Evolutionary conservation across 2,797 vertebrate genomes (phyloP), one percentile per base, ranked within the genome.

Genomic region (Eupleurogrammus muticus): DNA sequence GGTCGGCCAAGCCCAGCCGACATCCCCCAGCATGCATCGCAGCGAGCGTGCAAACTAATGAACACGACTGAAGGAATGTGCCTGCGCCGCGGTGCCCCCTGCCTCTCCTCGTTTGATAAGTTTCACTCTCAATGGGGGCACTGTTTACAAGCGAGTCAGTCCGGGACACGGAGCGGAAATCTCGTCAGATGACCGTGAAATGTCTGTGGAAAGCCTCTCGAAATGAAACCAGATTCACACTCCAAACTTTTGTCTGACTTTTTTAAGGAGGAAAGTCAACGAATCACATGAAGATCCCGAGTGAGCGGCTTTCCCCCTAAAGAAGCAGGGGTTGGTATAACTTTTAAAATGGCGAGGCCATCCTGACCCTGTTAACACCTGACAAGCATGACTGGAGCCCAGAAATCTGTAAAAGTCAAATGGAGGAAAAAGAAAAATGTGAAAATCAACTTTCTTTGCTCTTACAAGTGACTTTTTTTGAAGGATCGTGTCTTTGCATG

Each of bases 1-100:
- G 87, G 66, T 87, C 60, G 69, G 83, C 88, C 86, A 73, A 90
- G 78, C 85, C 77, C 68, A 65, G 79, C 87, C 86, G 67, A 83
- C 79, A 83, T 79, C 75, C 63, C 90, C 72, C 92, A 86, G 90
- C 84, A 84, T 85, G 90, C 82, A 80, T 87, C 90, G 23, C 88
- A 91, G 90, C 75, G 20, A 91, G 88, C 10, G 70, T 84, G 79
- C 75, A 71, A n/a, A 66, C 87, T 92, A 91, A 93, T 88, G 89
- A 92, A 91, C 87, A 80, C 13, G 23, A 75, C 63, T 79, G 73
- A 69, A 82, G 87, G 85, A 88, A 87, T 85, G 89, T 38, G 56
- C 73, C 76, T 21, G 68, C 35, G n/a, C 63, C 66, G n/a, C 53
- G 11, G 11, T 76, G n/a, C n/a, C 67, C 82, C 69, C 40, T 51